Base-by-base conservation (phyloP, 2,113 vertebrate species). In the Indri indri region DNA sequence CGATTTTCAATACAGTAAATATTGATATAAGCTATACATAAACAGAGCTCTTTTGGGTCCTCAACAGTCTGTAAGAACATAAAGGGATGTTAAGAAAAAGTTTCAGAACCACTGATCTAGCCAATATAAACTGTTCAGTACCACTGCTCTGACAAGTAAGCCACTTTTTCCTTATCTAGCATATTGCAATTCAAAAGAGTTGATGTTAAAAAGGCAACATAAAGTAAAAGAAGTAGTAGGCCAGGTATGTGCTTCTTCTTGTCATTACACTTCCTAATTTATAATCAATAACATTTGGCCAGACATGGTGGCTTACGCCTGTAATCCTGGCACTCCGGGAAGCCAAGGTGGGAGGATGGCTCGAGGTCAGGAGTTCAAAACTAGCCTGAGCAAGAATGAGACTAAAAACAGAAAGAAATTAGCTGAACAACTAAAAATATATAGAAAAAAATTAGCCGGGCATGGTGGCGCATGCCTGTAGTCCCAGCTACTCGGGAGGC, bases 261-360 rank as follows among this genome's bases (percentile, higher is more conserved):
- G 40, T 42, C 40, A 42, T 42, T 42, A 42, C 40, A 42, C 40
- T 90, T 74, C 40, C 81, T 94, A 94, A 97, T 89, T 91, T 84
- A 34, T n/a, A 93, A 95, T 34, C 4, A 14, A 22, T n/a, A 83
- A 71, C 10, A 92, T 83, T 65, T 88, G 5, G 40, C 40, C 40
- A 5, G 40, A 42, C 40, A 42, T 42, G 40, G 40, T 42, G 40
- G 40, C 40, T 42, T 3, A 42, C 40, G 40, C 40, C 40, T 42
- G 40, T 42, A 42, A 42, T 42, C 40, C 40, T 42, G 5, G 40
- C 40, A 42, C 40, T 42, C 40, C 5, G 40, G 40, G 40, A 42
- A 5, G 40, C 40, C 40, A 5, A 42, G 40, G 40, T 5, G 40
- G 40, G 40, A 42, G 40, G 40, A 42, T 42, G 5, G 40, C 40